Evolutionary conservation across 2,113 vertebrate species (phyloP).

Genomic region (Syngnathus floridae): DNA sequence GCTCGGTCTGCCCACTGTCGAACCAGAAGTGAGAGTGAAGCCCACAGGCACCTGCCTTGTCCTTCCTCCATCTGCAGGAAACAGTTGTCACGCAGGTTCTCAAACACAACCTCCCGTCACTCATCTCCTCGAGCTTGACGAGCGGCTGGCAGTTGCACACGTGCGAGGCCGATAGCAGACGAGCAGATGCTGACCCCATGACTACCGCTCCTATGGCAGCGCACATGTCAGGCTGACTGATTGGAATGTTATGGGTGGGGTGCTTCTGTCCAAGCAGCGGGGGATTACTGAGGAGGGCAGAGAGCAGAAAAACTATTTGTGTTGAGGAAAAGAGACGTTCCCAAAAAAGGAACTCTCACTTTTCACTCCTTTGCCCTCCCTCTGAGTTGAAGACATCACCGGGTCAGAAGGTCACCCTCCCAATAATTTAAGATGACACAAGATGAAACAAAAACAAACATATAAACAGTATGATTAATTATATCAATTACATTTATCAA

Average conservation of each 20-base stretch:
- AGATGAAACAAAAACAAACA: too few species aligned
- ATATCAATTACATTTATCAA: too few species aligned
- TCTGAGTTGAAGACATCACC: slow-evolving; percentile 40
- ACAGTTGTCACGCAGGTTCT: slow-evolving; percentile 57
- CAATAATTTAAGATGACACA: background rate
- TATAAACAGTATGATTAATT: too few species aligned
- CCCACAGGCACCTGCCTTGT: slow-evolving; percentile 15
- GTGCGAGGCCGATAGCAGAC: slow-evolving; percentile 34
- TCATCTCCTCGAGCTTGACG: slow-evolving; percentile 43
- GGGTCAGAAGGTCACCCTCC: slow-evolving; percentile 12
- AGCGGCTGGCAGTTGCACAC: slow-evolving; percentile 51
- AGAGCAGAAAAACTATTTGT: slow-evolving; percentile 52
- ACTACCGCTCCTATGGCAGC: slow-evolving; percentile 35
- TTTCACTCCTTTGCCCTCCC: slow-evolving; percentile 32
- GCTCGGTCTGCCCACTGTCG: slow-evolving; percentile 17
- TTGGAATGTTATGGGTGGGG: slow-evolving; percentile 46
- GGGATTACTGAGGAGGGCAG: slow-evolving; percentile 30
- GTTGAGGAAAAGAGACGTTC: slow-evolving; percentile 29
- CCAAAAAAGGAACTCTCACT: slow-evolving; percentile 56
- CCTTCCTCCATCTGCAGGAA: slow-evolving; percentile 32
- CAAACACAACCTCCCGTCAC: slow-evolving; percentile 34
- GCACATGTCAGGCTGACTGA: slow-evolving; percentile 57
- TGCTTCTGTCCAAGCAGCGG: slow-evolving; percentile 26
- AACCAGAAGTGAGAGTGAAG: slow-evolving; percentile 32
- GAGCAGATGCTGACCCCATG: slow-evolving; percentile 47